Base-by-base conservation (phyloP, 2,113 vertebrate genomes). In the Tetraodon nigroviridis region DNA sequence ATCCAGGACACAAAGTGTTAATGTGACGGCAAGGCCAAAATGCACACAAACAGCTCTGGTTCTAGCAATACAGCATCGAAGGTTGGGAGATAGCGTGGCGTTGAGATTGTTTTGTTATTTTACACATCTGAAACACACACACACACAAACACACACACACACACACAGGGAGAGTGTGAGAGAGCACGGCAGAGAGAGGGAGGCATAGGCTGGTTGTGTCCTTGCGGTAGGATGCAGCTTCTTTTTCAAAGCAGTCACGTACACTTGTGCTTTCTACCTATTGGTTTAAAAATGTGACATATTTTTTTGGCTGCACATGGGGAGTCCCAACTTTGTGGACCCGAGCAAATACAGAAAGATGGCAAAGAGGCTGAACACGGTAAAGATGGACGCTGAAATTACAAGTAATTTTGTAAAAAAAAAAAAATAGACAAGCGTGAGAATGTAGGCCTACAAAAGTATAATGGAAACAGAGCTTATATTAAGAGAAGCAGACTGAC, bases 201-300 rank as follows among this genome's bases (percentile, higher is more conserved):
- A 63, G 55, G 24, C 3, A 27, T 4, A 27, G 32, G 32, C 32
- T 11, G 32, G 32, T 37, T 37, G 67, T 76, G 84, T 78, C 81
- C 82, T 87, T 82, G 83, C 67, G 69, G 75, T 7, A 67, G 69
- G 63, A 68, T 56, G 61, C 66, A 21, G 45, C 65, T 59, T 79
- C 71, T 65, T 85, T 73, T 73, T 63, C 69, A 84, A 80, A 73
- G 61, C 75, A 80, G 78, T 86, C 81, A 86, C 74, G 70, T 83
- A 77, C 21, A 64, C 69, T 69, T 62, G 58, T 84, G 73, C 69
- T 83, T 81, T 72, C 78, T 51, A 44, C 73, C 69, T 71, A 84
- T 65, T 71, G 76, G 41, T 71, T 69, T 49, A 16, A 48, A 10
- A 68, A 66, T 79, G 80, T 84, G 66, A 75, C 57, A 73, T 16